These are phyloP conservation scores for Montipora foliosa DNA, from an alignment of 64 coral and sea anemone species.

Conservation along the genomic window DNA sequence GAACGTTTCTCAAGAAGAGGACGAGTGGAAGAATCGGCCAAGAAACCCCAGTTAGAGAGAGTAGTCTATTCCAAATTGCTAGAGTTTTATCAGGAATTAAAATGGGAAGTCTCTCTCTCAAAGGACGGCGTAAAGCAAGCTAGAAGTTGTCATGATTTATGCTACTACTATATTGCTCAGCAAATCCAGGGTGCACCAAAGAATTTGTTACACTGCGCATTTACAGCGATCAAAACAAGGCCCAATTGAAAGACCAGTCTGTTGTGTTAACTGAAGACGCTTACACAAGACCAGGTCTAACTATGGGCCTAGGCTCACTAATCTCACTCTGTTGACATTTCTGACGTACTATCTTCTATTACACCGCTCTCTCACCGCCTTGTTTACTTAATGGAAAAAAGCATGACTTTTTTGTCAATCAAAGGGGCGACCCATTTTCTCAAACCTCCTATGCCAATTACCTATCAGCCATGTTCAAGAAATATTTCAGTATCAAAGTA, in stretches of 20 bases:
- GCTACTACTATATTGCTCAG: background rate
- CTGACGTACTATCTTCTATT: conserved; percentile 13
- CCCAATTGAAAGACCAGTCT: background rate
- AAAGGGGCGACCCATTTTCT: conserved; percentile 1
- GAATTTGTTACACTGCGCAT: background rate
- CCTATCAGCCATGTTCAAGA: conserved; percentile 5
- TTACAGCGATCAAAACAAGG: background rate
- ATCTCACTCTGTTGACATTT: background rate
- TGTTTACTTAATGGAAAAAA: background rate
- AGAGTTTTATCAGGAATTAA: background rate
- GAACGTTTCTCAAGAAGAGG: background rate
- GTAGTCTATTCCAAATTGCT: background rate
- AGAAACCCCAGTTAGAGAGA: too few species aligned
- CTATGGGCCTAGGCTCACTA: background rate
- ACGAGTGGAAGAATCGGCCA: background rate
- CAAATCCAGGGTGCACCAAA: background rate
- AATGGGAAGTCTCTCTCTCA: background rate
- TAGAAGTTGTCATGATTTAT: background rate
- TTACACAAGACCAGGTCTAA: background rate
- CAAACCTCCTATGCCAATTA: background rate
- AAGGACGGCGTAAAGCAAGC: background rate
- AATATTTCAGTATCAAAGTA: conserved; percentile 9
- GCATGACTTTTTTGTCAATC: conserved; percentile 21
- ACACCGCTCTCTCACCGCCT: background rate
- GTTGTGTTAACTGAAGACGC: background rate